Base-by-base conservation (phyloP, 2,113 vertebrate species). In the Cathartes aura region DNA sequence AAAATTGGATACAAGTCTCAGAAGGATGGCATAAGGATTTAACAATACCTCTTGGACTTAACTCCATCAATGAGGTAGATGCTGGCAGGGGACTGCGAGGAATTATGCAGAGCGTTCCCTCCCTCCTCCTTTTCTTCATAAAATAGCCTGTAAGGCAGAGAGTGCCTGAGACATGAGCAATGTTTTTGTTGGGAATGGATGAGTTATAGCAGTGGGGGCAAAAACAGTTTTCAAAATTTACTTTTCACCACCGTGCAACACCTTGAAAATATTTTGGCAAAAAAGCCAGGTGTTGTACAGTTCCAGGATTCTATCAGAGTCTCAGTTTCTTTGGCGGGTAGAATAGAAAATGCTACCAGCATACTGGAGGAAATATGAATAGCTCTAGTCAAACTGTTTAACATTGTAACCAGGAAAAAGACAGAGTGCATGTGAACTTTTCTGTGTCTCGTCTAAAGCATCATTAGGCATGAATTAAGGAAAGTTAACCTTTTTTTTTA, bases 191-290 rank as follows among this genome's bases (percentile, higher is more conserved):
- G 89, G 93, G 94, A 95, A 87, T 62, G 34, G 70, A 91, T 71
- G 73, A 82, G 19, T 89, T 96, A 94, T 85, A 96, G 83, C 73
- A 87, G 48, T 68, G 72, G 43, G 63, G 50, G 47, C 12, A 79
- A 73, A 95, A 96, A 81, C 32, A 64, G 53, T 89, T 96, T 96
- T 91, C 73, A 94, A 82, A 95, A 89, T 87, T 84, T 93, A n/a
- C 73, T 96, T 97, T 97, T 96, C 87, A 94, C 48, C 93, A 95
- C 76, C 0, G 0, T 95, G 56, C 23, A 96, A 85, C 93, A 97
- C 91, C 87, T 95, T 96, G 83, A 93, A 97, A 96, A 93, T 94
- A 95, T 94, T 94, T 85, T 94, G 86, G 80, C 26, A 34, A 75
- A 89, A 91, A 75, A 45, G 0, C 0, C 68, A 89, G 48, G 36